Evolutionary conservation across 2,888 invertebrate genomes (phyloP).

Genomic region (Lasioglossum calceatum): DNA sequence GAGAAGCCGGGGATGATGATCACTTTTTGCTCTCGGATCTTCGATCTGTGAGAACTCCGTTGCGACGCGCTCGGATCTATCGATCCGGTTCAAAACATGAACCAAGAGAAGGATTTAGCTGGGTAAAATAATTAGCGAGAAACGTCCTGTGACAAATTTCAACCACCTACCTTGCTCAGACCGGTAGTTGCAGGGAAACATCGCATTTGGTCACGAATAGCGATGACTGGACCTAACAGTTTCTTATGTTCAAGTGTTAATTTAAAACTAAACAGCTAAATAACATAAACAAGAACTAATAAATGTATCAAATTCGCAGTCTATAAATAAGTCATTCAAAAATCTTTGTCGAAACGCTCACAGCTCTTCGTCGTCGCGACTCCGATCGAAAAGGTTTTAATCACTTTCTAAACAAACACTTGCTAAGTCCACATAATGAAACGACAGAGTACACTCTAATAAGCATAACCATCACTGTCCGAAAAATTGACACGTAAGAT

Average conservation of each 20-base stretch:
- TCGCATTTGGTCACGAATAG: background rate
- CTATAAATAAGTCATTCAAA: background rate
- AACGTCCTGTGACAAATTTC: background rate
- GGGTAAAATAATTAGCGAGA: background rate
- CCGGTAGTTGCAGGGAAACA: background rate
- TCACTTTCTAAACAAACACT: background rate
- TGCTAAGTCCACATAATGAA: too few relatives aligned
- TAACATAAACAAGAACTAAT: background rate
- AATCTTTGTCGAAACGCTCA: background rate
- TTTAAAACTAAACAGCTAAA: background rate
- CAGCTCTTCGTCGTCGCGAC: background rate
- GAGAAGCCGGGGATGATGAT: background rate
- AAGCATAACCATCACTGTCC: background rate
- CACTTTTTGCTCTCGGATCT: constrained; percentile 24
- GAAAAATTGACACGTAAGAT: background rate
- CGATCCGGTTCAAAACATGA: background rate
- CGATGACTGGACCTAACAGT: background rate
- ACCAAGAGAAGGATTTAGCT: background rate
- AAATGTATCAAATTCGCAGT: background rate
- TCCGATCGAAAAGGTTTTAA: background rate
- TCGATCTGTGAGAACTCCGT: constrained; percentile 25
- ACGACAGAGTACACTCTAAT: background rate
- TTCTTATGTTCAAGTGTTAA: background rate
- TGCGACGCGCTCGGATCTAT: background rate
- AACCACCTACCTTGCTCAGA: background rate